Evolutionary conservation across 1,140 invertebrate species (phyloP), one percentile per base, ranked within the genome.

Genomic region (Pomacea maculata): DNA sequence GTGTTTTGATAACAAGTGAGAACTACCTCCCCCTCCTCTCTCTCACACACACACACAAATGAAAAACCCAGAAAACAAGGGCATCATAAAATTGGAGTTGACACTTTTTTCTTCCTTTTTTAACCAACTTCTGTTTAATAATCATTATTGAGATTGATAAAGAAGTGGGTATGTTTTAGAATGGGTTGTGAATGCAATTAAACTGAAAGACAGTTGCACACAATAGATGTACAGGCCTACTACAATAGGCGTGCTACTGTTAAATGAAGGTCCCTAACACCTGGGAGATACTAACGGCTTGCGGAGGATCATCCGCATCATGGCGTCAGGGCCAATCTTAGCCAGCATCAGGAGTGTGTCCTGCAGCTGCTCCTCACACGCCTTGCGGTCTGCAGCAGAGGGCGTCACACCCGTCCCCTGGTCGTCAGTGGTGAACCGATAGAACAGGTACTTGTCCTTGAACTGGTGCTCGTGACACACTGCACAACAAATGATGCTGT

Each of bases 361-460:
- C 72, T 94, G 92, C 78, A 96, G 91, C 83, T 95, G 94, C 68
- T 94, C 94, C 87, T 89, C 88, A 80, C 86, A 85, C 61, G 86
- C 85, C 63, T 87, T 88, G 75, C 87, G 87, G 52, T 88, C 86
- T 67, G 76, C 80, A 14, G 85, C 83, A 14, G 82, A 84, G 17
- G 88, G 86, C 21, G 86, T 95, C 93, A 68, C 94, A 94, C 82
- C 94, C 92, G 87, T 85, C 61, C 87, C 89, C 79, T 90, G 84
- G 80, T 95, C 94, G 89, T 96, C 95, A 79, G 95, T 93, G 85
- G 93, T 93, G 91, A 96, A 96, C 68, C 95, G 94, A 91, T 96
- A 96, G 84, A 96, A 94, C 83, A 96, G 93, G 90, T 95, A 95
- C 91, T 96, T 96, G 92, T 97, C 96, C 88, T 95, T 94, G 90